phyloP scores from a whole-genome alignment of 2,797 vertebrate genomes.

The Euphonia xanthogaster region DNA sequence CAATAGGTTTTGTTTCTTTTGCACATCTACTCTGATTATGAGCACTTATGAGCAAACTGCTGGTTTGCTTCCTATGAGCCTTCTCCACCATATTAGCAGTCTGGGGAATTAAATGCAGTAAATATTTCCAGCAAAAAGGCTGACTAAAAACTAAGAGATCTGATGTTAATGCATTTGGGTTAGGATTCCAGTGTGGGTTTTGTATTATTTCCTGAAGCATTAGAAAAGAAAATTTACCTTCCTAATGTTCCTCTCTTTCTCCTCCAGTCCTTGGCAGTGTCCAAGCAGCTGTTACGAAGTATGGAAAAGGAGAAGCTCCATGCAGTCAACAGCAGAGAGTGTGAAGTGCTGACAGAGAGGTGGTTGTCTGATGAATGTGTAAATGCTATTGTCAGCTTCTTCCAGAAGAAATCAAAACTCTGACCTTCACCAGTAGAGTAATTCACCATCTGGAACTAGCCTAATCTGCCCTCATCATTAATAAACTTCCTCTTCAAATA shows the following conservation, averaged over 20 bases:
- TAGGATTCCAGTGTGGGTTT: neutral
- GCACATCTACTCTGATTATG: neutral
- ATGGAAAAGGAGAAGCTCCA: slow-evolving; percentile 83
- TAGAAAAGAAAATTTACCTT: neutral
- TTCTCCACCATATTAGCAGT: neutral
- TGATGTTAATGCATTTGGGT: neutral
- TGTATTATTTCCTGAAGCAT: neutral
- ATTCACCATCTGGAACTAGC: neutral
- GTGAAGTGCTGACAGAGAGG: slow-evolving; percentile 77
- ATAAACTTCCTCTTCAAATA: neutral
- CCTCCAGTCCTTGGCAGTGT: slow-evolving; percentile 80
- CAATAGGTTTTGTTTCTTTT: neutral
- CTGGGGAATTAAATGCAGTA: neutral
- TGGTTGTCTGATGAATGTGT: slow-evolving; percentile 86
- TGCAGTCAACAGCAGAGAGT: slow-evolving; percentile 80
- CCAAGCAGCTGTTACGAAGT: slow-evolving; percentile 85
- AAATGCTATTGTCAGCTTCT: slow-evolving; percentile 84
- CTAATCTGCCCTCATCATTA: neutral
- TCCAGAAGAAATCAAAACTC: slow-evolving; percentile 85
- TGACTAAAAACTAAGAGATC: neutral
- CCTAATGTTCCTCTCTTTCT: neutral
- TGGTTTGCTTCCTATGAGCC: neutral
- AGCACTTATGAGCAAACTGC: neutral
- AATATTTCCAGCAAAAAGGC: neutral
- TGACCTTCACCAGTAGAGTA: slow-evolving; percentile 18